These are phyloP conservation scores for Drosophila affinis DNA, from an alignment of 2,888 invertebrate species.

Conservation along the genomic window DNA sequence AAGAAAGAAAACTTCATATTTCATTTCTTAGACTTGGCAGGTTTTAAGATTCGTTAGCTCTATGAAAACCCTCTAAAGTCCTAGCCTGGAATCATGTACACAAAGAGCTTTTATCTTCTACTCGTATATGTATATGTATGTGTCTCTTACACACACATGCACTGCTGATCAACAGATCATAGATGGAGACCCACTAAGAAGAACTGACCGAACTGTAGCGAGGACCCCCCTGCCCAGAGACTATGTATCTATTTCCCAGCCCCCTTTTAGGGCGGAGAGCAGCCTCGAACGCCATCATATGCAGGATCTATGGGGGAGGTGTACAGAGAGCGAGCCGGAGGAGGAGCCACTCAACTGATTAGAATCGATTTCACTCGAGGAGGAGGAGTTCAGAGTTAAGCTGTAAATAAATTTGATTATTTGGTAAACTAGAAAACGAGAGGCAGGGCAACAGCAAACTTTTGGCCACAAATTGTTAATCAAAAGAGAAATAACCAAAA, in stretches of 20 bases:
- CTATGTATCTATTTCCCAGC: constrained; percentile 9
- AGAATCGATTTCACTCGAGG: constrained; percentile 32
- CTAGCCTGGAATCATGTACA: background rate
- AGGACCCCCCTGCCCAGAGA: background rate
- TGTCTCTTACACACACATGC: background rate
- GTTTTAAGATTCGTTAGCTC: too few relatives aligned
- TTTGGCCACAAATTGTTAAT: constrained; percentile 38
- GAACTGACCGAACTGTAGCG: constrained; percentile 29
- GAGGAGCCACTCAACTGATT: constrained; percentile 38
- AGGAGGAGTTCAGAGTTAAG: constrained; percentile 28
- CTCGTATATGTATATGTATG: background rate
- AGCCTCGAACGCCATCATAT: constrained; percentile 21
- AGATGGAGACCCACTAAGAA: background rate
- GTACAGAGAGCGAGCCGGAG: constrained; percentile 23
- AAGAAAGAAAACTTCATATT: background rate
- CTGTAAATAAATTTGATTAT: constrained; percentile 50
- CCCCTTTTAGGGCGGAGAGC: constrained; percentile 13
- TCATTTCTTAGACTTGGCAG: background rate
- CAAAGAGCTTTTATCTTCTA: constrained; percentile 22
- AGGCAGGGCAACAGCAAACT: background rate
- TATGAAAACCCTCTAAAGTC: background rate
- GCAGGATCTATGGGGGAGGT: constrained; percentile 35
- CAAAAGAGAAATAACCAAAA: constrained; percentile 22
- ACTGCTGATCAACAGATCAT: background rate
- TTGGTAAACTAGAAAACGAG: constrained; percentile 33